A percentile compares a stretch with the other conserved stretches of the same genome.
These are phyloP conservation scores for Allobates femoralis DNA, from an alignment of 2,797 vertebrate genomes.

Conservation along the genomic window DNA sequence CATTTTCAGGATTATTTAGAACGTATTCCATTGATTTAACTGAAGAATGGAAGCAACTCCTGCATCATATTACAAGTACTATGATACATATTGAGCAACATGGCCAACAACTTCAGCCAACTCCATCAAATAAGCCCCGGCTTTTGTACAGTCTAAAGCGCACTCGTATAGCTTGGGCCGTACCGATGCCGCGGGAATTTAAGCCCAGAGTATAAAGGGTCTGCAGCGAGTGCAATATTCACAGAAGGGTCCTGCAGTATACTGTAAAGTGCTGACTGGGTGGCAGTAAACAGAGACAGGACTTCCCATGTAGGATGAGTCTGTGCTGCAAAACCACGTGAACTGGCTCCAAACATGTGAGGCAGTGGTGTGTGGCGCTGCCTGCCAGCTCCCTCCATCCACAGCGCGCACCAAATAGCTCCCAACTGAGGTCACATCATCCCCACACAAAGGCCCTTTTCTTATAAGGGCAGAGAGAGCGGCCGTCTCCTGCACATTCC, in stretches of 20 bases:
- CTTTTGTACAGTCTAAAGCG: too few species aligned
- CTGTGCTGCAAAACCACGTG: not conserved
- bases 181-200: too few species aligned
- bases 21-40: too few species aligned
- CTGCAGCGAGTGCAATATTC: too few species aligned
- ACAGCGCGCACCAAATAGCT: slow-evolving; percentile 52
- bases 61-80: too few species aligned
- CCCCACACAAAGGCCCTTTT: slow-evolving; percentile 64
- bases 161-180: too few species aligned
- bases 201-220: too few species aligned
- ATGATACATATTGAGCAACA: too few species aligned
- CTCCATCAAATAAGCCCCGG: too few species aligned
- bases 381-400: slow-evolving; percentile 58
- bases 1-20: too few species aligned
- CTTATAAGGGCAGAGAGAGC: slow-evolving; percentile 58
- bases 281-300: slow-evolving; percentile 1
- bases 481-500: slow-evolving; percentile 63
- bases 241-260: not conserved
- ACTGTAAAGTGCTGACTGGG: slow-evolving; percentile 7
- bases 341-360: slow-evolving; percentile 13
- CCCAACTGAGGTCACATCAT: slow-evolving; percentile 50
- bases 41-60: too few species aligned
- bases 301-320: slow-evolving; percentile 26
- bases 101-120: too few species aligned
- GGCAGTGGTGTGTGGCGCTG: not conserved